Base-by-base conservation (phyloP, 2,113 vertebrate genomes). In the Rhinoptilus africanus region DNA sequence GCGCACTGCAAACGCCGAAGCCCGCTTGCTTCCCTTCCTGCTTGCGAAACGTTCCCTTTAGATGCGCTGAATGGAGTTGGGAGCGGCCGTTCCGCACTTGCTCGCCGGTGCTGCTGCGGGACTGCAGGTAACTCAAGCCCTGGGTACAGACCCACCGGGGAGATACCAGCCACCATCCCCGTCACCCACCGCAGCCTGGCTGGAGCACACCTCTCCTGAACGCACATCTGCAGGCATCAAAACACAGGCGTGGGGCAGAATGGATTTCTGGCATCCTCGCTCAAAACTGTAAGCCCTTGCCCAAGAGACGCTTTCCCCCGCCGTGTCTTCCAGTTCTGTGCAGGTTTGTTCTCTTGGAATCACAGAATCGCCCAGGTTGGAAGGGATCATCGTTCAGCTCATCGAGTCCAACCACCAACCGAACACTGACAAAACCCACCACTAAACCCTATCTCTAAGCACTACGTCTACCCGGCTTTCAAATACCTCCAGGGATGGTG, bases 51-150 rank as follows among this genome's bases (percentile, higher is more conserved):
- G 0, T 4, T 20, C 23, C 1, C 1, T 13, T 5, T 4, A 39
- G 51, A 41, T 1, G 60, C 1, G 12, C 64, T 3, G 43, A 57
- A 9, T 0, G 63, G 72, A 50, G 82, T 63, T 1, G 60, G 9
- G 73, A 67, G 82, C 75, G 30, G 85, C 73, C 28, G 1, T 5
- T 19, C 82, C 19, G 39, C 47, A 9, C n/a, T 56, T 6, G 28
- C 26, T 4, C 3, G 56, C 64, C 50, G 7, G 59, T 3, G 27
- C 78, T 34, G 45, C 67, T 28, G 67, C 66, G 2, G 35, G 47
- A 10, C 47, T 26, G 0, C 0, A 1, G 1, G 16, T 2, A 22
- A 77, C 7, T 30, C 68, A 17, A 56, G 13, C 27, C 50, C 86
- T 37, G 1, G 20, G 37, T 6, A 9, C 43, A 3, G 60, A 2